These are phyloP conservation scores for Hippopotamus amphibius DNA, from an alignment of 2,113 vertebrate genomes.

Conservation along the genomic window DNA sequence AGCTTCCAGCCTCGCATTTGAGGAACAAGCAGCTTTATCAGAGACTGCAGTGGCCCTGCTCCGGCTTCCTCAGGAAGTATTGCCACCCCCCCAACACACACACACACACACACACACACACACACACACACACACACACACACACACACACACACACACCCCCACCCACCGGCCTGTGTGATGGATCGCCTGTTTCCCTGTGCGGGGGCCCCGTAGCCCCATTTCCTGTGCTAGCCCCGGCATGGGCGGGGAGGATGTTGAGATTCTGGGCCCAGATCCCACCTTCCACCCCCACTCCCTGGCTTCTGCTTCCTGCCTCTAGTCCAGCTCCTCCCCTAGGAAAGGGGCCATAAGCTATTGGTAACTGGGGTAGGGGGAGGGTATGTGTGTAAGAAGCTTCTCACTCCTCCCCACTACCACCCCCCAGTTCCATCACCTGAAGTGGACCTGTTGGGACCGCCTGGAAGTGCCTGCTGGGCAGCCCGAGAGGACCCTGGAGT, in stretches of 20 bases:
- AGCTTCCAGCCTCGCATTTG: slow-evolving; percentile 31
- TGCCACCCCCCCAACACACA: background rate
- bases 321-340: slow-evolving; percentile 56
- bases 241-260: slow-evolving; percentile 45
- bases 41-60: slow-evolving; percentile 58
- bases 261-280: slow-evolving; percentile 74
- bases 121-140: background rate
- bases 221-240: slow-evolving; percentile 79
- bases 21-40: slow-evolving; percentile 68
- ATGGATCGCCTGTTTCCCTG: slow-evolving; percentile 76
- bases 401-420: background rate
- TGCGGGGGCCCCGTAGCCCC: slow-evolving; percentile 68
- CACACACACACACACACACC: background rate
- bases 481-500: slow-evolving; percentile 90
- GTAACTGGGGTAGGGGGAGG: slow-evolving; percentile 3
- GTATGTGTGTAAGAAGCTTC: background rate
- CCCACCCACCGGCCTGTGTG: slow-evolving; percentile 28
- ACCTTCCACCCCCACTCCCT: slow-evolving; percentile 55
- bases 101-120: background rate
- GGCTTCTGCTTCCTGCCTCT: slow-evolving; percentile 61
- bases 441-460: slow-evolving; percentile 90
- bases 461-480: slow-evolving; percentile 88
- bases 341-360: slow-evolving; percentile 40
- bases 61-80: slow-evolving; percentile 80
- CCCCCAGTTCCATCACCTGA: slow-evolving; percentile 87